Conservation (phyloP, 1,140 invertebrate genomes). For the Scaptodrosophila lebanonensis region DNA sequence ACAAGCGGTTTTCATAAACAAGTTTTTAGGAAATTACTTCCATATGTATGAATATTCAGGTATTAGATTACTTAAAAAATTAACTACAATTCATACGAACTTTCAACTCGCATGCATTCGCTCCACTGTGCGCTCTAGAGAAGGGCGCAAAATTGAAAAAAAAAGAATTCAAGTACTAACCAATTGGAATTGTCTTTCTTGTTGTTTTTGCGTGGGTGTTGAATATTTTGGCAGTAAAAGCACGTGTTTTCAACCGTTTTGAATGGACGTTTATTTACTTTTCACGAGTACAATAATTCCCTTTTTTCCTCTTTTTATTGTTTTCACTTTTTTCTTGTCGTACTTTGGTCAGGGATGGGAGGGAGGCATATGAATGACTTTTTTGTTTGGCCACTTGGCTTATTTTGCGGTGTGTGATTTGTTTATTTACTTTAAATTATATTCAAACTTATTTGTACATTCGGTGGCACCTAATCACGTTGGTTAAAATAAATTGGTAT, state of each 20-base stretch:
- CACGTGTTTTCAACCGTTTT: slow-evolving; percentile 57
- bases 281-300: slow-evolving; percentile 4
- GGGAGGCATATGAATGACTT: neutral
- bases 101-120: too few relatives aligned
- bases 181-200: slow-evolving; percentile 35
- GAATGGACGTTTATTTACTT: slow-evolving; percentile 2
- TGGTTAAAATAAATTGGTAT: slow-evolving; percentile 1
- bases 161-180: slow-evolving; percentile 48
- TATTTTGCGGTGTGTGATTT: neutral
- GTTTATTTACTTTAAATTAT: slow-evolving; percentile 6
- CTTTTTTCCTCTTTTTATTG: slow-evolving; percentile 2
- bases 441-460: slow-evolving; percentile 6
- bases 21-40: too few relatives aligned
- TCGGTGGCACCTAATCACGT: neutral
- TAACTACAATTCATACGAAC: too few relatives aligned
- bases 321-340: slow-evolving; percentile 22
- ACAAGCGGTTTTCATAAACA: too few relatives aligned
- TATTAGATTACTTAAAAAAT: too few relatives aligned
- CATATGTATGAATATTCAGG: too few relatives aligned
- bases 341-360: neutral
- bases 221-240: slow-evolving; percentile 44
- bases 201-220: slow-evolving; percentile 30
- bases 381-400: too few relatives aligned
- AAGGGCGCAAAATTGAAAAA: slow-evolving; percentile 41
- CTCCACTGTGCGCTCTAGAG: slow-evolving; percentile 22